Evolutionary conservation across 1,140 invertebrate species (phyloP).

Genomic region (Hesperophylax magnus): DNA sequence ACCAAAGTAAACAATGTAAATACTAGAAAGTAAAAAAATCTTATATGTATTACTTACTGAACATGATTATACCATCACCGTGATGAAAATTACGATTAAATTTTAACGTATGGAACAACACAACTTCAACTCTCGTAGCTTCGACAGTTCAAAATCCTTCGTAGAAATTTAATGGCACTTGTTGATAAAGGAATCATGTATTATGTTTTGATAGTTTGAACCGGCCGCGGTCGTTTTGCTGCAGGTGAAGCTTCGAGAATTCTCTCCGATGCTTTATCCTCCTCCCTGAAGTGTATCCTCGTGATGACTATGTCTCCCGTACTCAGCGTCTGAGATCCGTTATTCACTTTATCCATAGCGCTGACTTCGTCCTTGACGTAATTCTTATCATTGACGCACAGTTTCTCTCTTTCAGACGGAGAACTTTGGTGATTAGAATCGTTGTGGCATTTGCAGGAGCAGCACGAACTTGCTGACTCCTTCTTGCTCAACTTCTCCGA

Average conservation of each 20-base stretch:
- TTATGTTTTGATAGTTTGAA: slow-evolving; percentile 39
- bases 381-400: slow-evolving; percentile 41
- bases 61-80: slow-evolving; percentile 35
- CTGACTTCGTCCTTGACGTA: not conserved
- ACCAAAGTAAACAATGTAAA: slow-evolving; percentile 8
- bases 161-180: slow-evolving; percentile 46
- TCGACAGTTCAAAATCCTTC: slow-evolving; percentile 7
- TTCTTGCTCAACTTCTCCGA: slow-evolving; percentile 67
- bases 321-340: slow-evolving; percentile 85
- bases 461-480: slow-evolving; percentile 66
- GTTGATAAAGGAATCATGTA: slow-evolving; percentile 27
- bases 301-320: slow-evolving; percentile 96
- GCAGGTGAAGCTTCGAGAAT: slow-evolving; percentile 68
- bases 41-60: slow-evolving; percentile 33
- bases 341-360: slow-evolving; percentile 30
- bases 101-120: not conserved
- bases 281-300: slow-evolving; percentile 87
- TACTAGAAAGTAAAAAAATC: slow-evolving; percentile 21
- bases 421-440: slow-evolving; percentile 57
- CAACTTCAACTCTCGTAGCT: not conserved
- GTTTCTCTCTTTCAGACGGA: slow-evolving; percentile 63
- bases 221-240: slow-evolving; percentile 60
- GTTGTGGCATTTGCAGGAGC: slow-evolving; percentile 72
- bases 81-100: not conserved
- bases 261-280: slow-evolving; percentile 73